A percentile compares a stretch with the other conserved stretches of the same genome.
These are phyloP conservation scores for Dendrophyllia cribrosa DNA, from an alignment of 64 coral and sea anemone species.

Conservation along the genomic window DNA sequence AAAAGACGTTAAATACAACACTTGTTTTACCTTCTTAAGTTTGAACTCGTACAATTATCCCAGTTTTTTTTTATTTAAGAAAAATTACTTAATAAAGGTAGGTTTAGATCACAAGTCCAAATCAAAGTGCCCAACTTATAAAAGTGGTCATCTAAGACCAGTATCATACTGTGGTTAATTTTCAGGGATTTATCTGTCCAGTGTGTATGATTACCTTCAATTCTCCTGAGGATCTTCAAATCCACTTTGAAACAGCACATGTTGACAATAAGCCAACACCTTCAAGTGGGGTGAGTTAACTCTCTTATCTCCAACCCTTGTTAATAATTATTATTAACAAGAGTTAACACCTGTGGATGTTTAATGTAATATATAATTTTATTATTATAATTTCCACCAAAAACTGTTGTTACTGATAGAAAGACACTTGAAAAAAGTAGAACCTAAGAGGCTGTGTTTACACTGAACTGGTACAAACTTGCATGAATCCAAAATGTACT, in stretches of 20 bases:
- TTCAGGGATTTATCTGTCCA: slow-evolving; percentile 91
- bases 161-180: not conserved
- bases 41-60: no score
- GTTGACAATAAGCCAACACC: slow-evolving; percentile 58
- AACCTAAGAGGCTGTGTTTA: not conserved
- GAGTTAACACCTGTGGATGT: no score
- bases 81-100: no score
- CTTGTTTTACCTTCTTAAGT: no score
- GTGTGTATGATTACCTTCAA: slow-evolving; percentile 85
- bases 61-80: no score
- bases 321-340: not conserved
- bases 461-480: not conserved
- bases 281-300: slow-evolving; percentile 27
- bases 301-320: not conserved
- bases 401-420: no score
- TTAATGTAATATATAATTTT: no score
- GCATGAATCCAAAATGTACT: not conserved
- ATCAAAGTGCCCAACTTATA: no score
- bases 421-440: not conserved
- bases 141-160: no score
- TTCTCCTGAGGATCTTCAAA: slow-evolving; percentile 74
- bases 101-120: no score
- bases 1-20: no score
- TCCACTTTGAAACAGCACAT: slow-evolving; percentile 90
- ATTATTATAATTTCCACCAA: no score